Evolutionary conservation across 2,888 invertebrate genomes (phyloP), one percentile per base, ranked within the genome.

Genomic region (Bellardia pandia): DNA sequence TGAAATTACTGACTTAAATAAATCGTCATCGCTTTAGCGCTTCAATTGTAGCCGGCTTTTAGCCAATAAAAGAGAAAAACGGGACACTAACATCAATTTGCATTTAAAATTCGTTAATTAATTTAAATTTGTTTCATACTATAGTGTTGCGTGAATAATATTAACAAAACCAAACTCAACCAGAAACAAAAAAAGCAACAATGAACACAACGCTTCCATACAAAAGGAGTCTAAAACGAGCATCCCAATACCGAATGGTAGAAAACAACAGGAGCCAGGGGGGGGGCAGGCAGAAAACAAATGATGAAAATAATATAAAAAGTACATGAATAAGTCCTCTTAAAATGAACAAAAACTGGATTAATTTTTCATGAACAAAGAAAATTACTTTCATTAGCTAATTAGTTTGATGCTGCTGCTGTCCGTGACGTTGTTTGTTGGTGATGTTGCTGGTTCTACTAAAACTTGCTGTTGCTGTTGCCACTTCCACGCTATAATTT

Each of bases 361-460:
- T 85, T 85, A 86, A 86, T 86, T 88, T 86, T 81, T 82, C 69
- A 80, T 83, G 88, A 88, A 85, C 86, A 86, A 88, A 88, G 85
- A 82, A 88, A 85, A 88, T 80, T 85, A 85, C 86, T 85, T 86
- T 88, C 88, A 88, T 88, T 88, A 88, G 83, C 88, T 88, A 88
- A 88, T 88, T 88, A 88, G 85, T 86, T 88, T 88, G 60, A 40
- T 80, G 56, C 71, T 72, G 83, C 51, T 51, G 58, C 62, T 72
- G 77, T 8, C 42, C 14, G n/a, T 66, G 16, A 66, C 66, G 45
- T 45, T 48, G 42, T 78, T 77, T 48, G 42, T 78, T 77, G 69
- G 42, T 45, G n/a, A 33, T 42, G 45, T 23, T 66, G 45, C 33
- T 76, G 11, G 33, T 64, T 37, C 23, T 45, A 40, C 11, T 60